Evolutionary conservation across 2,888 invertebrate species (phyloP).

Genomic region (Caenorhabditis sp.): DNA sequence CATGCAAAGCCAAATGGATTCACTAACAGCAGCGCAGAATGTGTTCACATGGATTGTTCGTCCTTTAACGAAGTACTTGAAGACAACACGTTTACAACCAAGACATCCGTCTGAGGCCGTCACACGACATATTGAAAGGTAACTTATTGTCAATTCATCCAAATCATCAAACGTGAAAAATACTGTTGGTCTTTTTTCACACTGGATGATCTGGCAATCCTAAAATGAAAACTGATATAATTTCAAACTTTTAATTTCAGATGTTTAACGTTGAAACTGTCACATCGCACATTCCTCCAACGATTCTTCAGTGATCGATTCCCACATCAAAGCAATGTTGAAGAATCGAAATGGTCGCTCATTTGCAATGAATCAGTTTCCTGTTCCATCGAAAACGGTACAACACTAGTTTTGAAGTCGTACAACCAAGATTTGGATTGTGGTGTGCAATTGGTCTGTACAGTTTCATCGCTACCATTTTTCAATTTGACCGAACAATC

Average conservation of each 20-base stretch:
- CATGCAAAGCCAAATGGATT: constrained; percentile 86
- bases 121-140: constrained; percentile 53
- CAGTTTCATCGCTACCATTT: constrained; percentile 86
- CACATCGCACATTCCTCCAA: constrained; percentile 92
- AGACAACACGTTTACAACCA: constrained; percentile 94
- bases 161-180: background rate
- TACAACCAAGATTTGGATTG: constrained; percentile 76
- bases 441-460: constrained; percentile 88
- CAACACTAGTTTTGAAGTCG: constrained; percentile 85
- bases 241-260: constrained; percentile 72
- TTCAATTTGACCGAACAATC: constrained; percentile 90
- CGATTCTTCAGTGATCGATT: constrained; percentile 79
- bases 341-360: constrained; percentile 84
- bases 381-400: constrained; percentile 83
- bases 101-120: constrained; percentile 86
- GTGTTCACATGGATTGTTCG: constrained; percentile 96
- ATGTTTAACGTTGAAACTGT: constrained; percentile 90
- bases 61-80: constrained; percentile 90
- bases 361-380: constrained; percentile 76
- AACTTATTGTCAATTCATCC: background rate
- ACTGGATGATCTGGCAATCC: no score
- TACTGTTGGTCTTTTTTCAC: no score
- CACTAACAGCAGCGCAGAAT: constrained; percentile 94
- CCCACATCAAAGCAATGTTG: constrained; percentile 44
- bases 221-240: background rate